Percentiles rank a stretch among this genome's conserved stretches.
These are phyloP conservation scores for Onychostruthus taczanowskii DNA, from an alignment of 2,113 vertebrate genomes.

Conservation along the genomic window DNA sequence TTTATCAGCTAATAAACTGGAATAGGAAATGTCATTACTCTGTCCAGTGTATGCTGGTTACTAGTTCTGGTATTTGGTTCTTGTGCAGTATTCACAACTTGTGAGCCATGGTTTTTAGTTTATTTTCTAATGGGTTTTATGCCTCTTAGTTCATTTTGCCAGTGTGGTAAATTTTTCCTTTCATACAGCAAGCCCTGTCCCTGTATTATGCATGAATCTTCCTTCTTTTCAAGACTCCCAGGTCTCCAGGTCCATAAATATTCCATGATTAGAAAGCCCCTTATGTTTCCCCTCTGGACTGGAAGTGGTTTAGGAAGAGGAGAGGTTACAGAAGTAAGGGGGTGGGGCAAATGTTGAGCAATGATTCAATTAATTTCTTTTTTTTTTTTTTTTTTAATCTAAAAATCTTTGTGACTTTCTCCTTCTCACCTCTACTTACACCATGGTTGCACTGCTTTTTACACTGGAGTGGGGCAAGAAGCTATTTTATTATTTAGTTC, in stretches of 20 bases:
- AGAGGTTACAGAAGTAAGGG: not conserved
- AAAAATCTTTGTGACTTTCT: not conserved
- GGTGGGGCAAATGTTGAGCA: not conserved
- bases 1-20: not conserved
- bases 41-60: not conserved
- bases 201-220: constrained; percentile 57
- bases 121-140: not conserved
- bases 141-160: not conserved
- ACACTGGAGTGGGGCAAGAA: not conserved
- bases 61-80: not conserved
- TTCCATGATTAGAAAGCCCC: constrained; percentile 35
- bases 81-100: not conserved
- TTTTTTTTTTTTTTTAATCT: too few species aligned
- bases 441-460: not conserved
- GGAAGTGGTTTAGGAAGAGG: not conserved
- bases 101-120: not conserved
- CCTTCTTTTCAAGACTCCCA: not conserved
- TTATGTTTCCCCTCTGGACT: constrained; percentile 16
- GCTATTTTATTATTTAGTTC: not conserved
- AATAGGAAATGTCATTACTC: not conserved
- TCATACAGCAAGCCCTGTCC: not conserved
- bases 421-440: not conserved
- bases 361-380: not conserved
- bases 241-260: constrained; percentile 56
- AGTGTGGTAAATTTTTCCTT: not conserved